phyloP scores from a whole-genome alignment of 2,113 vertebrate genomes.

The Chinchilla lanigera region DNA sequence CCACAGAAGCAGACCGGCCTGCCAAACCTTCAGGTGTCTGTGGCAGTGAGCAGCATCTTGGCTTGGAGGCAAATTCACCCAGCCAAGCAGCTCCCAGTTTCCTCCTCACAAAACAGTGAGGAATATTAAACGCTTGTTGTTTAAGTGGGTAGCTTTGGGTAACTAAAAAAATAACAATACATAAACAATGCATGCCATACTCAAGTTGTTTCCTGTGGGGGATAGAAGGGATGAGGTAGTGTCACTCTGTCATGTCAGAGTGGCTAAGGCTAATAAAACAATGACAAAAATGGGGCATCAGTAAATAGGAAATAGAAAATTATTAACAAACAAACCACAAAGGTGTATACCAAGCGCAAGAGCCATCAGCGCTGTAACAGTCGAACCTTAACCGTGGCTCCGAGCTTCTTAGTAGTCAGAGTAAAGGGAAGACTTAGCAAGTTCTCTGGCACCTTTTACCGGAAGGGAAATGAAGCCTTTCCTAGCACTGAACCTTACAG shows the following conservation, averaged over 20 bases:
- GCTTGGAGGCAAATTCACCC: neutral
- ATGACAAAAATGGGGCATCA: neutral
- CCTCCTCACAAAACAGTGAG: neutral
- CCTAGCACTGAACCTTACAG: neutral
- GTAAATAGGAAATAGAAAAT: neutral
- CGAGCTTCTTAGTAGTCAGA: neutral
- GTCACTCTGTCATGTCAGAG: neutral
- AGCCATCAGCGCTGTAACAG: neutral
- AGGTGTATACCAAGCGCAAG: neutral
- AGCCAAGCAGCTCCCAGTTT: neutral
- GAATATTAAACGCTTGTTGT: neutral
- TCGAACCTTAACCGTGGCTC: neutral
- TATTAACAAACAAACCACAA: neutral
- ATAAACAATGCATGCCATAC: neutral
- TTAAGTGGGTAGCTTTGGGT: slow-evolving; percentile 8
- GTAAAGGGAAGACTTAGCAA: neutral
- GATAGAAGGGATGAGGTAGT: neutral
- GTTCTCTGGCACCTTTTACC: neutral
- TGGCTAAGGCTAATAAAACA: neutral
- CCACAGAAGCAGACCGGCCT: neutral
- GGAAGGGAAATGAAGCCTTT: neutral
- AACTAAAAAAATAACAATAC: neutral
- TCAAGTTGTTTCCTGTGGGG: neutral
- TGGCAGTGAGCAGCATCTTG: too few species aligned
- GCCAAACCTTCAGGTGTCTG: neutral